Evolutionary conservation across 2,888 invertebrate species (phyloP).

Genomic region (Pteria penguin): DNA sequence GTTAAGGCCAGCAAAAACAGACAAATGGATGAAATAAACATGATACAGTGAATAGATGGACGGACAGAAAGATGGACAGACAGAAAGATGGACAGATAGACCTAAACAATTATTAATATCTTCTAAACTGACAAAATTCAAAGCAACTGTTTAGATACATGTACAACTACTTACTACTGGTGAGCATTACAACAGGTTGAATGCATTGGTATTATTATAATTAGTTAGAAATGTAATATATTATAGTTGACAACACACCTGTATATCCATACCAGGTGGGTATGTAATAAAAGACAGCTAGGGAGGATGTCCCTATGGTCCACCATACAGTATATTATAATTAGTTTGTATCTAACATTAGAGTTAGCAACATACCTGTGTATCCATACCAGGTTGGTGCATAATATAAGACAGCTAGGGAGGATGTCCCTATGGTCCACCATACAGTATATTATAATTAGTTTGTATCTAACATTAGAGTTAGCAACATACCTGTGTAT

Average conservation of each 20-base stretch:
- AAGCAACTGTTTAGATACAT: too few species aligned
- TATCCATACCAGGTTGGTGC: slow-evolving; percentile 75
- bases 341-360: background rate
- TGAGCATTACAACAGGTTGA: too few species aligned
- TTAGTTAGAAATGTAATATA: background rate
- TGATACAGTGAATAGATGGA: too few species aligned
- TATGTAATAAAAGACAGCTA: slow-evolving; percentile 29
- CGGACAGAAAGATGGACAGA: too few species aligned
- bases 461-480: background rate
- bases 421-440: slow-evolving; percentile 69
- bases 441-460: too few species aligned
- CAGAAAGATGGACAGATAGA: too few species aligned
- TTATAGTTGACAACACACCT: background rate
- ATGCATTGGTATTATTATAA: too few species aligned
- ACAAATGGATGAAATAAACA: too few species aligned
- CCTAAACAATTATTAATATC: too few species aligned
- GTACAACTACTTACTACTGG: too few species aligned
- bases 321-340: too few species aligned
- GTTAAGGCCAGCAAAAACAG: background rate
- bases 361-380: slow-evolving; percentile 59
- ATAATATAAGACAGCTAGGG: slow-evolving; percentile 69
- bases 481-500: slow-evolving; percentile 66
- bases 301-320: slow-evolving; percentile 62
- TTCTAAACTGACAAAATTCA: too few species aligned
- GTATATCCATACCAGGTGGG: slow-evolving; percentile 21